Evolutionary conservation across 2,113 vertebrate species (phyloP).

Genomic region (Athene cunicularia): DNA sequence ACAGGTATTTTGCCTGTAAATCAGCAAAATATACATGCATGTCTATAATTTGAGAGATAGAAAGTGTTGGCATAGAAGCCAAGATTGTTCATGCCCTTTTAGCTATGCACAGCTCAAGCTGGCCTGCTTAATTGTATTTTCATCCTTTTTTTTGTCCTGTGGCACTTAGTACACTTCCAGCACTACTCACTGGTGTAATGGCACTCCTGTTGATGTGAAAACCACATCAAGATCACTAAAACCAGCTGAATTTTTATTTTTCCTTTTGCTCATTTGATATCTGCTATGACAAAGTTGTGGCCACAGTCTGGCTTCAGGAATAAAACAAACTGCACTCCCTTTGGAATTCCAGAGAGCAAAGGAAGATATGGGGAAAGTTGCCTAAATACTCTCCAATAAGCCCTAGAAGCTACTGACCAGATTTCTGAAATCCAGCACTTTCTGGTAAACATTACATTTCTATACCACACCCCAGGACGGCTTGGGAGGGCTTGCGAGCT

Average conservation of each 20-base stretch:
- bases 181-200: neutral
- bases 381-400: neutral
- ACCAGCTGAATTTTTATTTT: neutral
- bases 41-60: neutral
- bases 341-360: neutral
- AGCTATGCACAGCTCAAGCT: neutral
- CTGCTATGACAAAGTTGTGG: neutral
- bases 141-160: neutral
- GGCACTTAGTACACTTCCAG: neutral
- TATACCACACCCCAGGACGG: neutral
- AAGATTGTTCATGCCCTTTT: neutral
- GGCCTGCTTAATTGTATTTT: neutral
- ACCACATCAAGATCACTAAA: neutral
- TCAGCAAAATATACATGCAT: neutral
- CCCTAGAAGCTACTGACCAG: neutral
- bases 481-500: neutral
- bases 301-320: neutral
- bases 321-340: neutral
- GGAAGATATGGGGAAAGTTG: neutral
- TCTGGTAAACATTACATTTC: neutral
- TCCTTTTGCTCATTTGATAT: neutral
- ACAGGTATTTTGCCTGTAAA: constrained; percentile 5
- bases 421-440: neutral
- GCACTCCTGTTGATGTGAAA: neutral
- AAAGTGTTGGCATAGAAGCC: neutral